These are phyloP conservation scores for Macquaria australasica DNA, from an alignment of 2,113 vertebrate species.

Conservation along the genomic window DNA sequence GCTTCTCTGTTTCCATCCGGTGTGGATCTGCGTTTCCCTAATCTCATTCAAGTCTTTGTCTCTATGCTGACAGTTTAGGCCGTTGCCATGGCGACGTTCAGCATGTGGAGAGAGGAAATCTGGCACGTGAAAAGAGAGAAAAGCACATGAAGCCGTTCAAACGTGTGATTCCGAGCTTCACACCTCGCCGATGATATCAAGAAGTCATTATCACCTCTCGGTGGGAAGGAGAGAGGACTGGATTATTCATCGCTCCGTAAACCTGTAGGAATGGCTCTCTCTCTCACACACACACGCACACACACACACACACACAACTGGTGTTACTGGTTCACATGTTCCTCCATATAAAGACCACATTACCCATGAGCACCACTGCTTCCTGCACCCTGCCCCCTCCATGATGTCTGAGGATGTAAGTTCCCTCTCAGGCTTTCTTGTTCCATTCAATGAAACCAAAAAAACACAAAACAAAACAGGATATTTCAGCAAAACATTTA, in stretches of 20 bases:
- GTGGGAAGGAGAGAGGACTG: slow-evolving; percentile 7
- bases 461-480: too few relatives aligned
- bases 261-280: neutral
- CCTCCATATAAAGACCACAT: neutral
- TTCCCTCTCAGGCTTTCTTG: neutral
- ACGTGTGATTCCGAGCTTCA: slow-evolving; percentile 49
- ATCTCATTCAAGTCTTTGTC: slow-evolving; percentile 63
- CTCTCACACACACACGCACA: too few relatives aligned
- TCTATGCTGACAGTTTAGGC: slow-evolving; percentile 56
- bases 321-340: neutral
- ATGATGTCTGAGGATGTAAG: neutral
- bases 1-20: neutral
- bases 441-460: neutral
- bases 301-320: neutral
- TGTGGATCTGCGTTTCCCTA: slow-evolving; percentile 2
- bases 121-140: slow-evolving; percentile 16
- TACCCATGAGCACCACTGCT: neutral
- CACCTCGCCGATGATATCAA: slow-evolving; percentile 52
- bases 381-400: neutral
- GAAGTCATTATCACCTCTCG: slow-evolving; percentile 67
- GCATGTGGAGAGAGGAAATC: slow-evolving; percentile 44
- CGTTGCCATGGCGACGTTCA: slow-evolving; percentile 44
- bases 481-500: too few relatives aligned
- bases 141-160: slow-evolving; percentile 26
- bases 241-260: neutral